These are phyloP conservation scores for Drosophila ustulata DNA, from an alignment of 2,888 invertebrate species.

Conservation along the genomic window DNA sequence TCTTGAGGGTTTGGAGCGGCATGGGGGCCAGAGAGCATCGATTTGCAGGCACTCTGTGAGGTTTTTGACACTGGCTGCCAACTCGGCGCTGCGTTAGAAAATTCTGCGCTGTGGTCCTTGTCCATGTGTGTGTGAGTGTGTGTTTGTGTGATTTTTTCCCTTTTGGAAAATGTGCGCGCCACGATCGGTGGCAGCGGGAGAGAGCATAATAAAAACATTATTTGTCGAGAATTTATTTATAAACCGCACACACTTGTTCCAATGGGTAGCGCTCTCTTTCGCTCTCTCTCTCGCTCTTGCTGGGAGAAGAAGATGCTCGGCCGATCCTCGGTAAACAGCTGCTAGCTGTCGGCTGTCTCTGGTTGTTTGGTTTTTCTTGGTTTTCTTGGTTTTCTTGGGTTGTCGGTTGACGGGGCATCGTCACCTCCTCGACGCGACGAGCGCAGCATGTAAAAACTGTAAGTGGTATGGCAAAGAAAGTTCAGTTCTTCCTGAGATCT, in stretches of 20 bases:
- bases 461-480: slow-evolving; percentile 80
- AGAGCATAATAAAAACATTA: slow-evolving; percentile 71
- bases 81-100: slow-evolving; percentile 61
- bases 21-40: slow-evolving; percentile 38
- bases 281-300: slow-evolving; percentile 6
- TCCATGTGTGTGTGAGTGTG: slow-evolving; percentile 14
- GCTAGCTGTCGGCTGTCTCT: slow-evolving; percentile 55
- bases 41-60: slow-evolving; percentile 57
- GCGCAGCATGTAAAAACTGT: slow-evolving; percentile 81
- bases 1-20: slow-evolving; percentile 27
- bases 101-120: slow-evolving; percentile 80
- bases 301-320: slow-evolving; percentile 13
- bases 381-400: slow-evolving; percentile 2
- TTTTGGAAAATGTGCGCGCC: slow-evolving; percentile 60
- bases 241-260: slow-evolving; percentile 83
- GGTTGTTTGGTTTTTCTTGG: slow-evolving; percentile 12
- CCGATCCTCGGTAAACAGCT: slow-evolving; percentile 74
- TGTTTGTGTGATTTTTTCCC: slow-evolving; percentile 37
- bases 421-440: slow-evolving; percentile 62
- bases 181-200: slow-evolving; percentile 14
- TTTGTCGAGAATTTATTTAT: slow-evolving; percentile 80
- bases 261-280: slow-evolving; percentile 38
- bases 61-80: slow-evolving; percentile 77
- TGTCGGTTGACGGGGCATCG: slow-evolving; percentile 20
- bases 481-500: slow-evolving; percentile 85